Evolutionary conservation across 2,888 invertebrate species (phyloP), one percentile per base, ranked within the genome.

Genomic region (Eurois occulta): DNA sequence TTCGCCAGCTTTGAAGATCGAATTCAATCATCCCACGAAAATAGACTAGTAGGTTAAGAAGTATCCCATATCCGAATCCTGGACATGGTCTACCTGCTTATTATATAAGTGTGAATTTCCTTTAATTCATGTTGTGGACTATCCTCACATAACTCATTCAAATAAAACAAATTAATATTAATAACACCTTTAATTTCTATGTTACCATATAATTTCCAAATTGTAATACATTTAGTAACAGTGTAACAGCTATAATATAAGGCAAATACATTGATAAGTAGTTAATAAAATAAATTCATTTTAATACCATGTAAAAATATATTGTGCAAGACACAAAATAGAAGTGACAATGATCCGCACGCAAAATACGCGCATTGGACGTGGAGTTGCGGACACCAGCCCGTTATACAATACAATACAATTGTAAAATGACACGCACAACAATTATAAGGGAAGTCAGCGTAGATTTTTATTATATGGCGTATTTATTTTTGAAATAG

Each of bases 131-230:
- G 7, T 24, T 18, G 7, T 24, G 8, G 18, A 41, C 1, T 43
- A 72, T 72, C 1, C 28, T 52, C 24, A 69, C 13, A 38, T 10
- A 32, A 73, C 18, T 11, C 11, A 38, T 46, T 68, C 1, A 71
- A 86, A 76, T 83, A 69, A 89, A 81, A 83, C 65, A 55, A 74
- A 67, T 18, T 0, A 38, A 73, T 78, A 68, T 68, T 81, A 73
- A 83, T 84, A 90, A 90, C 84, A 90, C 83, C 32, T 89, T 87
- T 80, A 69, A 86, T 89, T 82, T 78, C 52, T 77, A 72, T 80
- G 52, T 71, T 72, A 78, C 65, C 38, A 70, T 86, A 85, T 77
- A 72, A 76, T 70, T 72, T 81, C 38, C 69, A 84, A 86, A 80
- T 81, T 48, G 16, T 64, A 78, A 86, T 85, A 79, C 55, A 78